Base-by-base conservation (phyloP, 2,888 invertebrate genomes). In the Macrophya alboannulata region DNA sequence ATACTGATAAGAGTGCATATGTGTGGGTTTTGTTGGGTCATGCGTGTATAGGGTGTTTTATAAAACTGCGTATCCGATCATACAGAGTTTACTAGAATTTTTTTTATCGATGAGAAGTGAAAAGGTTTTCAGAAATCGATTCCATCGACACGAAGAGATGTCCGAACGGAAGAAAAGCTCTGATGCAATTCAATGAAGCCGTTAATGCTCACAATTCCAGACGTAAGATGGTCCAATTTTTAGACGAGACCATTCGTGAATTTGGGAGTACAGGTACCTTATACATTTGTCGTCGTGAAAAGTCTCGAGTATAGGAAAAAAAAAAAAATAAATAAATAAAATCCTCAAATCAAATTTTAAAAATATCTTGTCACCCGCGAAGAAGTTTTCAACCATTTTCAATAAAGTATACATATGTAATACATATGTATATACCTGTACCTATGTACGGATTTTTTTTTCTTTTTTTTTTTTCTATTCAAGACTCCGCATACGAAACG, bases 311-410 rank as follows among this genome's bases (percentile, higher is more conserved):
- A 2, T 1, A 62, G 68, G 68, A 15, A 37, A 6, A 37, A 55
- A 1, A n/a, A n/a, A 8, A 55, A 55, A 55, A 0, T 55, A 31
- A 2, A 31, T 31, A 31, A 2, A 31, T 31, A 31, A 55, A 8
- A n/a, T 55, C 4, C 15, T 68, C 25, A 37, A 68, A 68, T 68
- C 68, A 37, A 68, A 68, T 68, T 68, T 37, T 15, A 68, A 68
- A 68, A 17, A 37, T 37, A 15, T 37, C 37, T 68, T 37, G 15
- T 37, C 21, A 37, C 12, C 68, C 68, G 37, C 37, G 15, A 6
- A 68, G 37, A 68, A 68, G 68, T 37, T 68, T 37, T 68, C 68
- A 17, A 31, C 6, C 21, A 37, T 68, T 68, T 68, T 37, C 37
- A 68, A 68, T 37, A 68, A 31, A 68, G 31, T 37, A 6, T 37